Base-by-base conservation (phyloP, 2,888 invertebrate species). In the Leptopilina syphax region DNA sequence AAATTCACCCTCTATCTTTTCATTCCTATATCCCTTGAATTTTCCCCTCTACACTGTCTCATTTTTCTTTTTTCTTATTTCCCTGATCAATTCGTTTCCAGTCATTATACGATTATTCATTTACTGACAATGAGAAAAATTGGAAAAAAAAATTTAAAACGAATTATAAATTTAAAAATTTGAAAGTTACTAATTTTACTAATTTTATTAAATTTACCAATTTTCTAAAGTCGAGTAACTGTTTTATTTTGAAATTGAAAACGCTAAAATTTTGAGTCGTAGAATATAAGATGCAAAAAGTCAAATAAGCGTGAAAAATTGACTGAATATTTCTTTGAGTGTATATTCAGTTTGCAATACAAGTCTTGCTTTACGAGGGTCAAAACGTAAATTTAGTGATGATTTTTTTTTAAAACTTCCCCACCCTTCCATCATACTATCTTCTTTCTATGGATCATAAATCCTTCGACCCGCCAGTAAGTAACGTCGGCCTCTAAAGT, bases 1-100 rank as follows among this genome's bases (percentile, higher is more conserved):
- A 34, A 82, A 81, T 81, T 83, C 84, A 83, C 83, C 81, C 85
- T 81, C 76, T 78, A 79, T 83, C 83, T 79, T 70, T 66, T 82
- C 77, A 78, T 82, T 78, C 82, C 77, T 82, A 84, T 77, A 50
- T 77, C 47, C 78, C 18, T 63, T 27, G 77, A 27, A 47, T 54
- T 10, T 41, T 34, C 3, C 34, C 34, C 34, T 34, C 4, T 34
- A 34, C 34, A 34, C 77, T 8, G 44, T 8, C 7, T 24, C 67
- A 81, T 79, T 47, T 27, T 68, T 76, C 57, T 5, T n/a, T 78
- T 60, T 68, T 70, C 54, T 67, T 57, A 63, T 41, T 73, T 34
- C n/a, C 27, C 67, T 68, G 73, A 78, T 73, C 50, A 57, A 66
- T 70, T 70, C 73, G 57, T 60, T 65, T 44, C n/a, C 63, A 34